Evolutionary conservation across 2,888 invertebrate genomes (phyloP), one percentile per base, ranked within the genome.

Genomic region (Dryomyza anilis): DNA sequence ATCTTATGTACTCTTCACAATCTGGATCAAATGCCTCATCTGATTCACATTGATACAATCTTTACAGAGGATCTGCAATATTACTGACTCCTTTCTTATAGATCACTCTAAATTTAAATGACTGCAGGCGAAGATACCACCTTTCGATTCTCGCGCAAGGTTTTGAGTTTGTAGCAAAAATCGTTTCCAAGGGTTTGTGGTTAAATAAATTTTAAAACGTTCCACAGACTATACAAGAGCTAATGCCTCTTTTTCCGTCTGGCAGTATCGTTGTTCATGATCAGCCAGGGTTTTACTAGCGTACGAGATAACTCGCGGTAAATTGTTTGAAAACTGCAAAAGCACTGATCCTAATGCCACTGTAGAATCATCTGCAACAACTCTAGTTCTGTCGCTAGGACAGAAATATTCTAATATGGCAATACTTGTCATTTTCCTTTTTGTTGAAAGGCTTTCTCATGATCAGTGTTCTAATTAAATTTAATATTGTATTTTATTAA

Each of bases 221-320:
- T 53, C 27, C 29, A 53, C 53, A 1, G 29, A n/a, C 53, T 19
- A 53, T 29, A 53, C 29, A 10, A 1, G 50, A 23, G 66, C 61
- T 3, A 67, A 50, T 25, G 57, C 55, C 29, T 67, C 67, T 21
- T 67, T 69, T 65, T 53, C 53, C 29, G 53, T 53, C 6, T 68
- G 65, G 0, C 67, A 67, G 43, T 67, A 70, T 14, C 73, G 69
- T 43, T 69, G 71, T 61, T 85, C 78, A 3, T 74, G 73, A 6
- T 70, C 78, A 39, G 74, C 74, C 45, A 79, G 73, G 64, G 71
- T 81, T 70, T 70, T 25, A 23, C 29, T 53, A 5, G 53, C 53
- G 53, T 29, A 53, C 1, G 29, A 53, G 2, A 52, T 52, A 8
- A 52, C n/a, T 16, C 29, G 23, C 2, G 52, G 52, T 3, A 23